Evolutionary conservation across 2,113 vertebrate species (phyloP), one percentile per base, ranked within the genome.

Genomic region (Labrus mixtus): DNA sequence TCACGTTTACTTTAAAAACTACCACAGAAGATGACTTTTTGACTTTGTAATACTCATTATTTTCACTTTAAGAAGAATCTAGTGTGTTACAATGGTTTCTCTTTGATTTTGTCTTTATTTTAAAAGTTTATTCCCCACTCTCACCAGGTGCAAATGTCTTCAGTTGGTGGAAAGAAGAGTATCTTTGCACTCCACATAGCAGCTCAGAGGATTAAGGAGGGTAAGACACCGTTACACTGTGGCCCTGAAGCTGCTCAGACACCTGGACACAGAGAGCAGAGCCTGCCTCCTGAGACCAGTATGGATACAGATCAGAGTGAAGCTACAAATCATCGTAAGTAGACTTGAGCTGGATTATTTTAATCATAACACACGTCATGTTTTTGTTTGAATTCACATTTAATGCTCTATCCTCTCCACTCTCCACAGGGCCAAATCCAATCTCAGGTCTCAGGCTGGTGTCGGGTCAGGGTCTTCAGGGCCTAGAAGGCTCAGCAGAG

Each of bases 151-250:
- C 83, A 85, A n/a, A 51, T 33, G 54, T 74, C 82, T 4, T 80
- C 72, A 15, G 33, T 75, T 54, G 88, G 88, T 89, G 94, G 89
- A 54, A 97, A 91, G 84, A 96, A 90, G 91, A 99, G 98, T 73
- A 97, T 99, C 85, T 99, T 99, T 94, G 97, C 98, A 16, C 94
- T 94, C 62, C 97, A 99, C 85, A 95, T 98, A 84, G 97, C 96
- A 83, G 95, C 95, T 22, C 96, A 95, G 84, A 96, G 90, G 78
- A 76, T 87, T 2, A 90, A 92, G 68, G 95, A 95, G 76, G 90
- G 65, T 43, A 78, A 65, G 51, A n/a, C 25, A 4, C 45, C 50
- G 1, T 73, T 81, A 64, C 55, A 60, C 22, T 65, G 45, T 15
- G 37, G 69, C 59, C 29, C 84, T 66, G 69, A 62, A 78, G 13